These are phyloP conservation scores for Gymnorhina tibicen DNA, from an alignment of 2,113 vertebrate genomes.

Conservation along the genomic window DNA sequence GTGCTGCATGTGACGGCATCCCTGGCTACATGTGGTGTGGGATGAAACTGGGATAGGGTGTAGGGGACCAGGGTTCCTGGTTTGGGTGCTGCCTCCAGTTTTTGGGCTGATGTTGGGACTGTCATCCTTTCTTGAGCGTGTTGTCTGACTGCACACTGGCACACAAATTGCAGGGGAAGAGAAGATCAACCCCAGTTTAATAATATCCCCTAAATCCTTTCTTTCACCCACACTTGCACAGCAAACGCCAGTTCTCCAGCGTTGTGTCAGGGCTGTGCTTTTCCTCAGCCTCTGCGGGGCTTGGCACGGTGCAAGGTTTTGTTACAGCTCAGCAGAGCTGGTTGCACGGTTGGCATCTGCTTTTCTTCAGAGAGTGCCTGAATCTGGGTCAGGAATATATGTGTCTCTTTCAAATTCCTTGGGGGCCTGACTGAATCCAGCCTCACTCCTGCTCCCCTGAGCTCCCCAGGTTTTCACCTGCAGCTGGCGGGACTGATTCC, in stretches of 20 bases:
- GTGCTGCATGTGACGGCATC: neutral
- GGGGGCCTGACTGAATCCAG: neutral
- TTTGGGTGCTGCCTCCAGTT: neutral
- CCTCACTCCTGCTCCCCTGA: neutral
- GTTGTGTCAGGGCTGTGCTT: neutral
- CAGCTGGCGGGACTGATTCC: neutral
- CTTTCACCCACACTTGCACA: neutral
- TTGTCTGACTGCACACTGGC: neutral
- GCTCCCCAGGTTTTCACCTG: neutral
- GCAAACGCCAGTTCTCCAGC: neutral
- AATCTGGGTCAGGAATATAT: slow-evolving; percentile 67
- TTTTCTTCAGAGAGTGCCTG: slow-evolving; percentile 35
- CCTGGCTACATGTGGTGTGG: rapidly evolving
- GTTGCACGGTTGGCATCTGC: slow-evolving; percentile 43
- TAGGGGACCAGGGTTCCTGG: neutral
- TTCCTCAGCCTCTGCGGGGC: neutral
- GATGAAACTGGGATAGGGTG: neutral
- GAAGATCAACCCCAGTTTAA: neutral
- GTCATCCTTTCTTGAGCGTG: neutral
- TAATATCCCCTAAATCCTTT: neutral
- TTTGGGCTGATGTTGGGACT: neutral
- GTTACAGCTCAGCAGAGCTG: slow-evolving; percentile 52
- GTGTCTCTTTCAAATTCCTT: slow-evolving; percentile 7
- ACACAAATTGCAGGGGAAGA: neutral
- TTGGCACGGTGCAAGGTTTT: slow-evolving; percentile 8